A percentile compares a stretch with the other conserved stretches of the same genome.
Conservation (phyloP, 2,113 vertebrate genomes). For the Chauna torquata region DNA sequence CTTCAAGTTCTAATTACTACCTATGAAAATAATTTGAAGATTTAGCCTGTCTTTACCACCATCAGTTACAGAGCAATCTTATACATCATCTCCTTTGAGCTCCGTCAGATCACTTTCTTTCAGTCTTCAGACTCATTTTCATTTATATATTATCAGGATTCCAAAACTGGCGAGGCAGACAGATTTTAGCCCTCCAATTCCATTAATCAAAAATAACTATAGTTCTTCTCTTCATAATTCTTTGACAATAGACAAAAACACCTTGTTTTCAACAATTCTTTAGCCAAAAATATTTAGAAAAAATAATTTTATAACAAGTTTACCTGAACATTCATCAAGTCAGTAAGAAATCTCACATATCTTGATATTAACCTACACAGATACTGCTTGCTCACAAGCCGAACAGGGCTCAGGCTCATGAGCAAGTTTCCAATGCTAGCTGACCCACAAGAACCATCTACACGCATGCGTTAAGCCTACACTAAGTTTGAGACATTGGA, state of each 20-base stretch:
- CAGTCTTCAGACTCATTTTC: background rate
- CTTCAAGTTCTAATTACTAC: background rate
- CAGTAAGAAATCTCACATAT: background rate
- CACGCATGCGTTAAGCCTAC: background rate
- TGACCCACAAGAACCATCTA: background rate
- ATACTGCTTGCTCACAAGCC: background rate
- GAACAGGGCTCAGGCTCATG: background rate
- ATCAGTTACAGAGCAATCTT: background rate
- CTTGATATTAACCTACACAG: background rate
- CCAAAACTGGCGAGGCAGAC: background rate
- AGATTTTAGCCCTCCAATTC: background rate
- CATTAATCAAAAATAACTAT: background rate
- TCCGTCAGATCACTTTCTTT: conserved; percentile 2
- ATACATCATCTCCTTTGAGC: background rate
- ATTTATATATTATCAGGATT: background rate
- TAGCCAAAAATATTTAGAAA: background rate
- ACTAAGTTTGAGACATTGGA: rapidly evolving
- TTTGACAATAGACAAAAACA: background rate
- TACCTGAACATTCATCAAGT: background rate
- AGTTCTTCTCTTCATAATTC: background rate
- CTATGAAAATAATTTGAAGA: background rate
- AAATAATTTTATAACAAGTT: background rate
- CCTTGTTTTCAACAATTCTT: background rate
- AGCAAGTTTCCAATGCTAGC: background rate
- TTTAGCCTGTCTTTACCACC: background rate